Conservation (phyloP, 2,888 invertebrate genomes). For the Xanthorhoe spadicearia region DNA sequence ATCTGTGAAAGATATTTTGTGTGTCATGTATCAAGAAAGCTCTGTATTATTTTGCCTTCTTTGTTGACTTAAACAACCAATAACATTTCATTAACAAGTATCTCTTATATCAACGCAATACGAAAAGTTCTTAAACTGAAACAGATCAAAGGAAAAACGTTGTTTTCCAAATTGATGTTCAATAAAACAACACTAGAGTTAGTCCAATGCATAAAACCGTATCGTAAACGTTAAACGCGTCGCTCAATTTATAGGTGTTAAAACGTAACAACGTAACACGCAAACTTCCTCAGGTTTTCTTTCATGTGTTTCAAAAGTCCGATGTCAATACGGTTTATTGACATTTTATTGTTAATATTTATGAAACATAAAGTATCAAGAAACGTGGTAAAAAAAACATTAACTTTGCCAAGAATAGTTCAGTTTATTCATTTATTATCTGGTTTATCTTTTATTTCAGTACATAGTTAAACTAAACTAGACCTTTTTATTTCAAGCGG, state of each 20-base stretch:
- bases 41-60: neutral
- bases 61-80: neutral
- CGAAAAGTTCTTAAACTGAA: neutral
- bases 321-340: conserved; percentile 18
- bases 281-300: conserved; percentile 27
- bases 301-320: conserved; percentile 32
- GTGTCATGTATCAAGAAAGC: too few relatives aligned
- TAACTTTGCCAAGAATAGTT: neutral
- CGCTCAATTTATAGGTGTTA: conserved; percentile 28
- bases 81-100: neutral
- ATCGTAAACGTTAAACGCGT: conserved; percentile 32
- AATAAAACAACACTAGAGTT: conserved; percentile 13
- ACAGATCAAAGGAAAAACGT: neutral
- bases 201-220: conserved; percentile 10
- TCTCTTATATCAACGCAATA: neutral
- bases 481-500: neutral
- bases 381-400: neutral
- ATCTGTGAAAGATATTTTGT: too few relatives aligned
- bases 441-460: too few relatives aligned
- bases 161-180: neutral
- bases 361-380: neutral
- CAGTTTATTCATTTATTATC: neutral
- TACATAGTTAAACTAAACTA: too few relatives aligned
- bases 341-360: neutral
- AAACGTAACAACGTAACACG: conserved; percentile 30